phyloP scores from a whole-genome alignment of 2,113 vertebrate genomes.

The Potamarius usumacintae region DNA sequence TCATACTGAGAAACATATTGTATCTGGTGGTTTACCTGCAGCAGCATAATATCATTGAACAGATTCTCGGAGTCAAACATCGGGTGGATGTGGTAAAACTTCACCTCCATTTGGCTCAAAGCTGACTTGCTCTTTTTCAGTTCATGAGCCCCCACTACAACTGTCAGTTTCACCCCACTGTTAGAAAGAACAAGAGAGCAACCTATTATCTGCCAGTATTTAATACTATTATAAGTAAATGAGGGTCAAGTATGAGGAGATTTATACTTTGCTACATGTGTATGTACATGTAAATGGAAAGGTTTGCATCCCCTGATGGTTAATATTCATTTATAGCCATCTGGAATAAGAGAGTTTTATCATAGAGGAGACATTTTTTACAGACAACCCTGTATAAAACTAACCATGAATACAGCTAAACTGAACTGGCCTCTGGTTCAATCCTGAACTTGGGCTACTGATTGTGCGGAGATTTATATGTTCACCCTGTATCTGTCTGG shows the following conservation, averaged over 20 bases:
- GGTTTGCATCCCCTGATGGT: neutral
- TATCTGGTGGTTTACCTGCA: constrained; percentile 50
- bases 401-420: neutral
- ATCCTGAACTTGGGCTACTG: neutral
- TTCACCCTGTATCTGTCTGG: neutral
- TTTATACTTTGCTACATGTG: neutral
- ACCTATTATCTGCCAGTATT: neutral
- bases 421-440: neutral
- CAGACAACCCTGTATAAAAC: neutral
- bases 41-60: constrained; percentile 51
- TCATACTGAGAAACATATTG: neutral
- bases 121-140: neutral
- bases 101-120: constrained; percentile 4
- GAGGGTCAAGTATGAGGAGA: neutral
- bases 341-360: neutral
- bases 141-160: constrained; percentile 48
- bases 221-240: neutral
- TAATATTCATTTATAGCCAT: neutral
- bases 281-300: neutral
- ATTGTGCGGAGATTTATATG: neutral
- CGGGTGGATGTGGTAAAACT: constrained; percentile 54
- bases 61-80: neutral
- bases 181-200: neutral
- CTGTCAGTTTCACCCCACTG: constrained; percentile 38
- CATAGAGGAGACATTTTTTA: neutral